A percentile compares a stretch with the other conserved stretches of the same genome.
Conservation (phyloP, 2,113 vertebrate species). For the Isurus oxyrinchus region DNA sequence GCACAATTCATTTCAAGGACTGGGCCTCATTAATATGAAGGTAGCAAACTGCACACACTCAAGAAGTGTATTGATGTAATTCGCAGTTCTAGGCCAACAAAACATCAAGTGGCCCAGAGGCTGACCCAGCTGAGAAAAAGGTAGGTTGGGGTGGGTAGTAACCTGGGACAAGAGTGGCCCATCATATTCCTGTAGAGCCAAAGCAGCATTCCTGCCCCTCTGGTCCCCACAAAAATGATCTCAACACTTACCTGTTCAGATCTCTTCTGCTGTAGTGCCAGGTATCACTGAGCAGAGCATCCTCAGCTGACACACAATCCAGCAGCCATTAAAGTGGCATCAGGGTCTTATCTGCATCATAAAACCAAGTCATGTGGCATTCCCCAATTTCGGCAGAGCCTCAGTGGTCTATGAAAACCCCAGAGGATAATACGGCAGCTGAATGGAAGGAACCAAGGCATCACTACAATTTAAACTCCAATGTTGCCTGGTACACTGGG, state of each 20-base stretch:
- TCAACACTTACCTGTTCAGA: not conserved
- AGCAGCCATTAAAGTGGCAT: not conserved
- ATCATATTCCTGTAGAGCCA: not conserved
- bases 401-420: not conserved
- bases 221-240: not conserved
- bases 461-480: not conserved
- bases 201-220: not conserved
- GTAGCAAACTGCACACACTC: not conserved
- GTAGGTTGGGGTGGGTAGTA: not conserved
- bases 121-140: not conserved
- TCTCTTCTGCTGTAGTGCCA: not conserved
- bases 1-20: not conserved
- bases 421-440: not conserved
- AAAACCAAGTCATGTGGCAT: not conserved
- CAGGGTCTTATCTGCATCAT: not conserved
- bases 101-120: not conserved
- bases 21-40: not conserved
- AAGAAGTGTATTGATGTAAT: not conserved
- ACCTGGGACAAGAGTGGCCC: not conserved
- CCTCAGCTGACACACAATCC: not conserved
- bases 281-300: not conserved
- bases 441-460: not conserved
- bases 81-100: not conserved
- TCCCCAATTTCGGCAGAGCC: not conserved
- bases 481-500: not conserved